Evolutionary conservation across 2,888 invertebrate species (phyloP).

Genomic region (Dryadula phaetusa): DNA sequence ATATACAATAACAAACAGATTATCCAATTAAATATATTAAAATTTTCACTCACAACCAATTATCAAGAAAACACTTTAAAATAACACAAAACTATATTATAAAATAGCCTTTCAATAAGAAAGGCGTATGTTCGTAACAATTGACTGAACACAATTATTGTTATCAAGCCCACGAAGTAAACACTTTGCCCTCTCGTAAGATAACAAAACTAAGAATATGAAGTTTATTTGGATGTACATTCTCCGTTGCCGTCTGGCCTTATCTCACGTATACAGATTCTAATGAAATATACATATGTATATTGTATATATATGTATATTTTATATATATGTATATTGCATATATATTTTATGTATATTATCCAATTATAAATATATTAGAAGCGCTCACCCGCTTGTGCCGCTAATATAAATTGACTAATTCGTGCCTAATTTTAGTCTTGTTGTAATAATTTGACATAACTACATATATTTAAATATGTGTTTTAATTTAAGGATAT

Average conservation of each 20-base stretch:
- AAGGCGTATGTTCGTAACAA: constrained; percentile 40
- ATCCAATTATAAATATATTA: background rate
- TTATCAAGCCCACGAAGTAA: constrained; percentile 56
- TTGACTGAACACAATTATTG: constrained; percentile 53
- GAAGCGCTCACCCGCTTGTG: background rate
- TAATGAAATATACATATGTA: background rate
- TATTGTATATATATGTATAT: too few relatives aligned
- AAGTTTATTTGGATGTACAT: constrained; percentile 33
- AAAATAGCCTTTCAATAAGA: constrained; percentile 7
- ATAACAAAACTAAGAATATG: constrained; percentile 43
- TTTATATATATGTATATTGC: too few relatives aligned
- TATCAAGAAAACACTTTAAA: background rate
- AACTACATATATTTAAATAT: too few relatives aligned
- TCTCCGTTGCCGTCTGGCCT: constrained; percentile 15
- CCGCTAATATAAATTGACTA: background rate
- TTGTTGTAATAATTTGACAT: background rate
- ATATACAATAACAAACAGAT: constrained; percentile 43
- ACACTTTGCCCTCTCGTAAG: constrained; percentile 50
- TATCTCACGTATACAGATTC: constrained; percentile 25
- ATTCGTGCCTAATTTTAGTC: background rate
- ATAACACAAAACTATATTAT: background rate
- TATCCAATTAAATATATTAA: background rate
- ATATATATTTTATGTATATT: too few relatives aligned
- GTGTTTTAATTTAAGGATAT: too few relatives aligned
- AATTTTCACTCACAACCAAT: background rate